These are phyloP conservation scores for Psilopsiagon aymara DNA, from an alignment of 2,113 vertebrate species.

Conservation along the genomic window DNA sequence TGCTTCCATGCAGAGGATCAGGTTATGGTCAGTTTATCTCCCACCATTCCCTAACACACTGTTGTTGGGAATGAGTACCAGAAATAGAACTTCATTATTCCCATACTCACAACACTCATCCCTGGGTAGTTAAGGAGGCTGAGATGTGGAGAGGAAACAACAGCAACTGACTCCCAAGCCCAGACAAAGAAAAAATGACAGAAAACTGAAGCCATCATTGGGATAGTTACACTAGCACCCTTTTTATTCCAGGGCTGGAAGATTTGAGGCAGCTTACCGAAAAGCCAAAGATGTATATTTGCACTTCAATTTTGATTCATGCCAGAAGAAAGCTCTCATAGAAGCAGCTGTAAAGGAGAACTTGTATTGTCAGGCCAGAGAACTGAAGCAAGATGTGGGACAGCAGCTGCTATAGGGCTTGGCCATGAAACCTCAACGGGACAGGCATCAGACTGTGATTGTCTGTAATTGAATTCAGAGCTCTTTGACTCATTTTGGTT, in stretches of 20 bases:
- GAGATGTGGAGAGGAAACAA: background rate
- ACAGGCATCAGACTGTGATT: background rate
- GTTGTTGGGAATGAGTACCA: background rate
- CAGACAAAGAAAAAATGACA: background rate
- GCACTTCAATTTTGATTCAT: background rate
- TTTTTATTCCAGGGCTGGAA: background rate
- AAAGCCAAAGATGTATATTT: background rate
- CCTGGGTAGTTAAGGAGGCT: background rate
- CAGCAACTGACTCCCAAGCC: background rate
- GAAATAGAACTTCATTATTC: background rate
- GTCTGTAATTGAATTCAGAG: background rate
- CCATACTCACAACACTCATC: background rate
- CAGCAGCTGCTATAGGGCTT: background rate
- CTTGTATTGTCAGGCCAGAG: background rate
- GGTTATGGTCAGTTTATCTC: background rate
- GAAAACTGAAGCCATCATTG: background rate
- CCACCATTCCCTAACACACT: fast-evolving
- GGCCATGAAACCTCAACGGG: background rate
- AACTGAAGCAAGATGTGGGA: background rate
- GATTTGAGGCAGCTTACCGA: background rate
- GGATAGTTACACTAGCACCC: background rate
- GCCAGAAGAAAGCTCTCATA: background rate
- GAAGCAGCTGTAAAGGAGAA: background rate
- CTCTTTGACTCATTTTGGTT: background rate
- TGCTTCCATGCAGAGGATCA: fast-evolving